Base-by-base conservation (phyloP, 2,797 vertebrate species). In the Sebastiscus albofasciatus region DNA sequence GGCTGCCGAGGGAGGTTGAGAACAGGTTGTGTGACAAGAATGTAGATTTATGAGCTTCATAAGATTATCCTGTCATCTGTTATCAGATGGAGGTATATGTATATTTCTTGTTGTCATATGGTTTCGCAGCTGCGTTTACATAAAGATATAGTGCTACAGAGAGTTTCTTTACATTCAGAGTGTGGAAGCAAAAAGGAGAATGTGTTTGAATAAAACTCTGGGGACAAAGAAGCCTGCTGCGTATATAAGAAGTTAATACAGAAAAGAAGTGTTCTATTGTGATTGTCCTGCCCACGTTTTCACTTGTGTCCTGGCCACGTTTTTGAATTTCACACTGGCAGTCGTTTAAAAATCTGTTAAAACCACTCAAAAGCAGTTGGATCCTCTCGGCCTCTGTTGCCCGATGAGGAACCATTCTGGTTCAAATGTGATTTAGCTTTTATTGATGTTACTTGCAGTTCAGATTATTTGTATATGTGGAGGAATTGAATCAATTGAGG, bases 1-100 rank as follows among this genome's bases (percentile, higher is more conserved):
- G 67, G 92, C 94, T 95, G 93, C 93, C 91, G 79, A 55, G 27
- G 86, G 80, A 84, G 79, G 66, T 75, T 65, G 67, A 91, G 29
- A 58, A 73, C 36, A 9, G 72, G 22, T 68, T 42, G 12, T 61
- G 29, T 82, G 39, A 56, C 71, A 77, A 80, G 49, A 87, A 80
- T 88, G 77, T 85, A 81, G 64, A 81, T 59, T 68, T 75, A 73
- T 22, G 11, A 46, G 87, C 84, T 91, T 86, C 81, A 82, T 70
- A 76, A 80, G 87, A 90, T 89, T 83, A 80, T 33, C 76, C 4
- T 54, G 65, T 74, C 24, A 20, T 72, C 59, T 78, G 22, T 71
- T 55, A 80, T 64, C 59, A 89, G 88, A 54, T 67, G 54, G 36
- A 46, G 55, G 73, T 90, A 39, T 85, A 60, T 84, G 74, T 81